Conservation (phyloP, 1,140 invertebrate genomes). For the Microplitis mediator region DNA sequence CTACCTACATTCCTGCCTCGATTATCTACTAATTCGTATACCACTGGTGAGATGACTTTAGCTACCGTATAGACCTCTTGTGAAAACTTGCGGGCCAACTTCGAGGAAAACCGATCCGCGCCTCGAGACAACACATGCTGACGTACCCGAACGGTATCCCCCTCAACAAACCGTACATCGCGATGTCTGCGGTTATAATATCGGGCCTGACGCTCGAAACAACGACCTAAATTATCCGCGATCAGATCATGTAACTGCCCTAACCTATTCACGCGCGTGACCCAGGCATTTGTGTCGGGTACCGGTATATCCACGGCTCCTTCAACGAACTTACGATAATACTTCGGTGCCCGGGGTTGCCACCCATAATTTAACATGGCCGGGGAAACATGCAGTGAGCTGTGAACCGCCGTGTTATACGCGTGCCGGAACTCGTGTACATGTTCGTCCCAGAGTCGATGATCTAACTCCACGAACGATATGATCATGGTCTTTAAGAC, state of each 20-base stretch:
- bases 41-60: background rate
- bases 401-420: conserved; percentile 51
- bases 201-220: background rate
- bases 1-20: too few relatives aligned
- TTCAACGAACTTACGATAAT: background rate
- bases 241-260: too few relatives aligned
- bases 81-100: background rate
- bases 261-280: too few relatives aligned
- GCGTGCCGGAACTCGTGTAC: conserved; percentile 52
- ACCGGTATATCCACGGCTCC: too few relatives aligned
- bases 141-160: background rate
- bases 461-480: conserved; percentile 35
- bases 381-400: conserved; percentile 52
- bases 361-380: conserved; percentile 51
- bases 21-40: background rate
- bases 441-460: conserved; percentile 47
- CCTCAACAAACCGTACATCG: background rate
- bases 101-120: background rate
- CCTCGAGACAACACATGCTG: background rate
- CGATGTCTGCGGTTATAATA: conserved; percentile 18
- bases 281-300: too few relatives aligned
- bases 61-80: background rate
- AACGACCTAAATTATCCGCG: too few relatives aligned
- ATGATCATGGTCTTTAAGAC: background rate
- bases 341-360: background rate